Evolutionary conservation across 2,113 vertebrate genomes (phyloP), one percentile per base, ranked within the genome.

Genomic region (Dinomys branickii): DNA sequence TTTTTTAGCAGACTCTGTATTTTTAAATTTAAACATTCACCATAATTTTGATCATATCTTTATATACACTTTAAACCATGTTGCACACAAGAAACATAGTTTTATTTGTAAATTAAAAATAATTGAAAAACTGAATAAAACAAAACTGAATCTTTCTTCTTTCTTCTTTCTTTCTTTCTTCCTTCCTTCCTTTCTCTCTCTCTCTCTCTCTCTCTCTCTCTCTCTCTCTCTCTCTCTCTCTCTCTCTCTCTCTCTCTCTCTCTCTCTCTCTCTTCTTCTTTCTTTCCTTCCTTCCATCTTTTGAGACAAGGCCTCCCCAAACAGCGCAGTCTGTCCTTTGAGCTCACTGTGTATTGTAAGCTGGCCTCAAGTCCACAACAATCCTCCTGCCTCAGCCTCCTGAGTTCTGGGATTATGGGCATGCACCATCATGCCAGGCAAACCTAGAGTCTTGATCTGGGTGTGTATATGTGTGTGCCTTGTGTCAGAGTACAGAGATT

Each of bases 401-500:
- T 6, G 14, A 7, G 33, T 17, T 35, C 33, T n/a, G 33, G 65
- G 33, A n/a, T 35, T n/a, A n/a, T 5, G 16, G 16, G 33, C 33
- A 19, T 7, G 16, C 33, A n/a, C 14, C 12, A 4, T 14, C 14
- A 67, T 17, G 5, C 63, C 33, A 17, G 33, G 65, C 65, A n/a
- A 35, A 16, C 4, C 35, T n/a, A 35, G 80, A 41, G 30, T 44
- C 56, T 84, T 3, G 26, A 54, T n/a, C n/a, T n/a, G 5, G 33
- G n/a, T 73, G 16, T 59, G 4, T 1, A 22, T 0, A 3, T 1
- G 1, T 8, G 14, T 13, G 0, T 28, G 13, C 26, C 14, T 12
- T 85, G 14, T 54, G 26, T 5, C 38, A 0, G 13, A 1, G 33
- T 28, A 6, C 7, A 8, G 22, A 50, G 54, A 8, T 22, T 81